Base-by-base conservation (phyloP, 2,797 vertebrate genomes). In the Vipera latastei region DNA sequence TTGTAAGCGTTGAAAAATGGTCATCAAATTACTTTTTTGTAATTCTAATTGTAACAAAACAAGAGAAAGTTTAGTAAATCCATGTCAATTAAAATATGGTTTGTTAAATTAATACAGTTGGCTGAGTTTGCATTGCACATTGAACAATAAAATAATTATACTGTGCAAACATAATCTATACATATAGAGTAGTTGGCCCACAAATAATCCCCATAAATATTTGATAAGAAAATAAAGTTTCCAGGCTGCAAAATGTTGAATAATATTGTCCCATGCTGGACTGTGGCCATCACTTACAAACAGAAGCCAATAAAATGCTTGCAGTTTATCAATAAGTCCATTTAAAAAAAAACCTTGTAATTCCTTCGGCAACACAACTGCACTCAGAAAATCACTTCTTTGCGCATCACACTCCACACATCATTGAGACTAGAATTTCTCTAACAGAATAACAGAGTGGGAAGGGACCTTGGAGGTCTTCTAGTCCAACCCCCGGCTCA, bases 341-440 rank as follows among this genome's bases (percentile, higher is more conserved):
- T 59, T 59, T 61, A 56, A 9, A 8, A 22, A 8, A 73, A 61
- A 32, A 3, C 56, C 53, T 20, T 26, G 13, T 51, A 8, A 44
- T 26, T 48, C 32, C 28, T 11, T 38, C 6, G 18, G 51, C 0
- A 0, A 4, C 13, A 12, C 1, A 11, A 48, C 59, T 61, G 6
- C 55, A 56, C 28, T 9, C 28, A 73, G 32, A 83, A 25, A 48
- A 57, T 25, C 32, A 59, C 16, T 25, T 22, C 14, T 13, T 85
- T 22, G 0, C 0, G 32, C 25, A 32, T 92, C 51, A 51, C 0
- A 0, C 0, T 28, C 73, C 38, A 25, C 59, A 51, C 26, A 57
- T 25, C 56, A 87, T 0, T 83, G 55, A 7, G 3, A 51, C 8
- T 12, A 87, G 28, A 32, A 32, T 26, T 11, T 0, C 2, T 0